A percentile compares a stretch with the other conserved stretches of the same genome.
Conservation (phyloP, 1,140 invertebrate genomes). For the Stegodyphus mimosarum region DNA sequence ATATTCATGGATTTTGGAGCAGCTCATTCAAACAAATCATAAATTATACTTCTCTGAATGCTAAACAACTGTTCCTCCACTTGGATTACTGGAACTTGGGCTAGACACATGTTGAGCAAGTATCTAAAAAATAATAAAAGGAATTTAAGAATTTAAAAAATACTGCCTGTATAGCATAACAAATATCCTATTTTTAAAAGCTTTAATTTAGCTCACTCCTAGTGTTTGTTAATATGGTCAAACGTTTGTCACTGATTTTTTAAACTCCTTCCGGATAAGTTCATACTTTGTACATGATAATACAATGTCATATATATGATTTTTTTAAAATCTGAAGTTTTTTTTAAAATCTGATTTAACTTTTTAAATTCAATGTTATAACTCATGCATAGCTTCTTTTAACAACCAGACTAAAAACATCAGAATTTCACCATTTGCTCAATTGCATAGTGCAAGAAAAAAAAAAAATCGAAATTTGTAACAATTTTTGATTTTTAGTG, state of each 20-base stretch:
- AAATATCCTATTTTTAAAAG: not conserved
- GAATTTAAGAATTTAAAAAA: not conserved
- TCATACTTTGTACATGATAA: not conserved
- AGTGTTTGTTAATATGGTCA: not conserved
- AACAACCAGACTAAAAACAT: too few relatives aligned
- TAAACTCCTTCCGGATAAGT: not conserved
- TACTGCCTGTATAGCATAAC: too few relatives aligned
- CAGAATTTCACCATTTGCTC: too few relatives aligned
- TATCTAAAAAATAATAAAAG: constrained; percentile 37
- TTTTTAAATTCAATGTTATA: not conserved
- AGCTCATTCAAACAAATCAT: constrained; percentile 22
- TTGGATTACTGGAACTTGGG: constrained; percentile 60
- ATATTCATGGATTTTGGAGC: constrained; percentile 32
- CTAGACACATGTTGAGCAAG: constrained; percentile 60
- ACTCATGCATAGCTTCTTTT: not conserved
- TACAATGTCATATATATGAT: not conserved
- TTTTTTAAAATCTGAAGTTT: not conserved
- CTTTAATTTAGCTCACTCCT: not conserved
- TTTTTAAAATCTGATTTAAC: not conserved
- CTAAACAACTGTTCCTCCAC: constrained; percentile 60
- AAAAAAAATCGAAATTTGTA: too few relatives aligned
- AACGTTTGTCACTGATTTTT: not conserved
- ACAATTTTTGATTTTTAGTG: too few relatives aligned
- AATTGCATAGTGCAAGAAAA: too few relatives aligned
- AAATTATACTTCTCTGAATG: constrained; percentile 48